Conservation (phyloP, 2,113 vertebrate genomes). For the Halcyon malimbica region DNA sequence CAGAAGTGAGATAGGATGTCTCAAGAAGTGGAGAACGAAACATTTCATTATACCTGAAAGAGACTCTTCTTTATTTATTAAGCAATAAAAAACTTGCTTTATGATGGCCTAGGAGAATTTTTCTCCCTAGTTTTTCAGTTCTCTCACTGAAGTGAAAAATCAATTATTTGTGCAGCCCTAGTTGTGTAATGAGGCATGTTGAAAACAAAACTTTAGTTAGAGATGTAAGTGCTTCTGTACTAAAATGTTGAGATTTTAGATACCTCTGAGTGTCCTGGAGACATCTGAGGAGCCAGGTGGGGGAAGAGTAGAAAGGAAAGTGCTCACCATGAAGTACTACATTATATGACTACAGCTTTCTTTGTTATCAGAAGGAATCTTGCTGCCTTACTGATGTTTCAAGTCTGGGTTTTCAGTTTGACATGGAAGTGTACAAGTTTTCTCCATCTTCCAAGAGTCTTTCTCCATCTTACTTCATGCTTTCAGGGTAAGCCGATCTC, state of each 20-base stretch:
- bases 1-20: not conserved
- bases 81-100: not conserved
- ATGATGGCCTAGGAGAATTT: not conserved
- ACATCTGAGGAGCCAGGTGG: not conserved
- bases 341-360: not conserved
- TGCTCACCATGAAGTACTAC: not conserved
- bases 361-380: not conserved
- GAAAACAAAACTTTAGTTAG: not conserved
- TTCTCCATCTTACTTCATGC: not conserved
- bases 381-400: not conserved
- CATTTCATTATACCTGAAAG: not conserved
- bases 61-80: not conserved
- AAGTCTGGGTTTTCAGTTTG: not conserved
- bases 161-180: constrained; percentile 32
- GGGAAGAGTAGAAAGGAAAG: not conserved
- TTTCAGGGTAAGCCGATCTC: rapidly evolving
- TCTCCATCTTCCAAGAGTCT: not conserved
- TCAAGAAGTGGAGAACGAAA: not conserved
- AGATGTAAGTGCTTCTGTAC: not conserved
- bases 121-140: not conserved
- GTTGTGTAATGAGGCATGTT: constrained; percentile 36
- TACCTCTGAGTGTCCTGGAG: not conserved
- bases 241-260: not conserved
- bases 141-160: constrained; percentile 51
- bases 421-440: not conserved